A percentile compares a stretch with the other conserved stretches of the same genome.
These are phyloP conservation scores for Margarornis squamiger DNA, from an alignment of 2,797 vertebrate species.

Conservation along the genomic window DNA sequence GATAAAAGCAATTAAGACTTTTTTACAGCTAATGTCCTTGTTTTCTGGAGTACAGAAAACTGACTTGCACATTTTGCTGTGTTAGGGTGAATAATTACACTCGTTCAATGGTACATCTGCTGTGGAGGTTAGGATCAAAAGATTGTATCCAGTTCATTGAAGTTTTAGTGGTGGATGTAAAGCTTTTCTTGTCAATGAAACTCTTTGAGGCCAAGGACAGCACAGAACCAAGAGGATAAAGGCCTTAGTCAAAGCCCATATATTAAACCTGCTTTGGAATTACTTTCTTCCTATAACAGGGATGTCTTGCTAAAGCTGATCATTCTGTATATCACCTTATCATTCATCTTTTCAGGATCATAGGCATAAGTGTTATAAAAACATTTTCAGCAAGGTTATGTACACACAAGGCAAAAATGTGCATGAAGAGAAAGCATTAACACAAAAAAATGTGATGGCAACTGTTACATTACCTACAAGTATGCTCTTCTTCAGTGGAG, in stretches of 20 bases:
- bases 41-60: background rate
- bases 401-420: background rate
- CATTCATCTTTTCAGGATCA: background rate
- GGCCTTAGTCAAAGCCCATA: background rate
- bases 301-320: background rate
- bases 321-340: background rate
- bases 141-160: background rate
- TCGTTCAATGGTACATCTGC: background rate
- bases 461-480: background rate
- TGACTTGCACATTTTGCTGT: background rate
- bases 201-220: background rate
- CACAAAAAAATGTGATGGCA: background rate
- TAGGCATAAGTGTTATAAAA: background rate
- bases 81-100: background rate
- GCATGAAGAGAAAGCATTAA: background rate
- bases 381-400: background rate
- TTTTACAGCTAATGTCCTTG: background rate
- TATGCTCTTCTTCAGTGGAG: background rate
- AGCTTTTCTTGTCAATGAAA: background rate
- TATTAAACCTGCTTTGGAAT: background rate
- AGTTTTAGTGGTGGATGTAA: background rate
- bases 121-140: background rate
- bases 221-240: background rate
- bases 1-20: background rate
- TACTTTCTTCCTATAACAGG: background rate